Conservation (phyloP, 2,113 vertebrate genomes). For the Rhodinocichla rosea region DNA sequence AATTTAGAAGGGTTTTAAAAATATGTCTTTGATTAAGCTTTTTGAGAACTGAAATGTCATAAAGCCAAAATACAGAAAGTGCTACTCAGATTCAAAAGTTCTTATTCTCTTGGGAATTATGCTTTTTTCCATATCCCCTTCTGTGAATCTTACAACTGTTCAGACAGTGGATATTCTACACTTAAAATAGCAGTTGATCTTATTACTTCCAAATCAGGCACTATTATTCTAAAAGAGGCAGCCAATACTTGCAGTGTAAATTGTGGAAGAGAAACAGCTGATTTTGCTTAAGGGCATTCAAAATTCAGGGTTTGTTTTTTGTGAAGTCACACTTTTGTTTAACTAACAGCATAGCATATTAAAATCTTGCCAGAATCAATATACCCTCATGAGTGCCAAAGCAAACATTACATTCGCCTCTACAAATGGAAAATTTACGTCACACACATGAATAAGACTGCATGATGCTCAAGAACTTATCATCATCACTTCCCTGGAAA, state of each 20-base stretch:
- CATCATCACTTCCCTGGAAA: not conserved
- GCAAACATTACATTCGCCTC: not conserved
- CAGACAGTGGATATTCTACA: not conserved
- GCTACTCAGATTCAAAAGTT: conserved; percentile 25
- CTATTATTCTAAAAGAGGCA: not conserved
- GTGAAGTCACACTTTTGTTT: conserved; percentile 24
- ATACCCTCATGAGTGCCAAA: not conserved
- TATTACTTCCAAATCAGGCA: not conserved
- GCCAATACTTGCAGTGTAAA: not conserved
- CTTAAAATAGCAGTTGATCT: not conserved
- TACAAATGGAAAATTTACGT: not conserved
- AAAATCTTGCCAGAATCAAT: conserved; percentile 13
- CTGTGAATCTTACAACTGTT: conserved; percentile 1
- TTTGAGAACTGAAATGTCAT: conserved; percentile 46
- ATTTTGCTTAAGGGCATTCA: not conserved
- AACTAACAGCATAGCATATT: not conserved
- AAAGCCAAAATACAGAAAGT: conserved; percentile 48
- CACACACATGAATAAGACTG: not conserved
- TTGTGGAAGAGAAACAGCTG: not conserved
- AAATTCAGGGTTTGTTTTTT: not conserved
- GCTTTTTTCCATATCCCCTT: conserved; percentile 21
- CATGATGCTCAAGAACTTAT: not conserved
- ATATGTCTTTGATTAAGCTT: conserved; percentile 25
- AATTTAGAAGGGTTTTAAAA: conserved; percentile 52
- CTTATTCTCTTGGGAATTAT: not conserved